Conservation (phyloP, 2,113 vertebrate species). For the Petroica traversi region DNA sequence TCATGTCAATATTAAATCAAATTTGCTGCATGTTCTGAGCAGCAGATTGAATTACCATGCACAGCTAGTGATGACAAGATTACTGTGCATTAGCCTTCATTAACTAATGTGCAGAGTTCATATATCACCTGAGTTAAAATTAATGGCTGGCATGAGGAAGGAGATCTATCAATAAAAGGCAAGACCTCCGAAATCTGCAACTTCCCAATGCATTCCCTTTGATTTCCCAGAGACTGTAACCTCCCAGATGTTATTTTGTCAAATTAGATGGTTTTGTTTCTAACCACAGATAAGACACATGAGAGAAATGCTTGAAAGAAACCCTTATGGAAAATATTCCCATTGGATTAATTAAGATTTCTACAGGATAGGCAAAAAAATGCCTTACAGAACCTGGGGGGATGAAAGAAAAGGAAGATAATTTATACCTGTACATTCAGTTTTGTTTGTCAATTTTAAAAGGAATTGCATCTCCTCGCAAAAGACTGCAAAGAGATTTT, state of each 20-base stretch:
- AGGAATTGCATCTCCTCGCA: not conserved
- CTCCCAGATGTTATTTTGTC: not conserved
- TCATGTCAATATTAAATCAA: constrained; percentile 41
- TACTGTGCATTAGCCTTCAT: constrained; percentile 40
- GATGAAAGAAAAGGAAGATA: not conserved
- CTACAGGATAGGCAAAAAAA: not conserved
- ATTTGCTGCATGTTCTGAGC: not conserved
- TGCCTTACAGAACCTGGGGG: not conserved
- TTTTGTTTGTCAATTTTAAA: not conserved
- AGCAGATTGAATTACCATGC: constrained; percentile 48
- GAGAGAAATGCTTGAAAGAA: not conserved
- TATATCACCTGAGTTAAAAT: constrained; percentile 40
- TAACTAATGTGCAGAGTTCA: constrained; percentile 36
- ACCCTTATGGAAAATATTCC: not conserved
- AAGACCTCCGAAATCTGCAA: not conserved
- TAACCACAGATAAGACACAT: not conserved
- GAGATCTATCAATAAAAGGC: constrained; percentile 7
- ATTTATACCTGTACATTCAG: not conserved
- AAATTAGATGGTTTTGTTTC: not conserved
- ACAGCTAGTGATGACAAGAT: constrained; percentile 46
- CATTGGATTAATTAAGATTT: constrained; percentile 30
- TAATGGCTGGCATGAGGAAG: not conserved
- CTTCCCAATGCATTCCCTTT: not conserved
- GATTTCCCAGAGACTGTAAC: not conserved
- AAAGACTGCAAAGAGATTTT: not conserved